Conservation (phyloP, 2,797 vertebrate species). For the Cossypha heuglini region DNA sequence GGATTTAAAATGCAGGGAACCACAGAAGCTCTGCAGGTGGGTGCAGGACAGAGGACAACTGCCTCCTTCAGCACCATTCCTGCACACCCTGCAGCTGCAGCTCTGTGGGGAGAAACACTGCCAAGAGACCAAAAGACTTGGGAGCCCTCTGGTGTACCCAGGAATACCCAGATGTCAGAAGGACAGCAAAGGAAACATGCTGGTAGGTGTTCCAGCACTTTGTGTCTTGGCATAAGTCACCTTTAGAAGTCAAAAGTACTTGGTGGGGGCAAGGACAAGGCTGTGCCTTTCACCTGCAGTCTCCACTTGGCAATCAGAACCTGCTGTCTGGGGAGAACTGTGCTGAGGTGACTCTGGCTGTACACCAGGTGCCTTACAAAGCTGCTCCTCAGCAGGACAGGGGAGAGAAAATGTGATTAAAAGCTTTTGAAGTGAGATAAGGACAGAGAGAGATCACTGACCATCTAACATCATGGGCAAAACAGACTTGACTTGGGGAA, state of each 20-base stretch:
- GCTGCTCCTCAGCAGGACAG: neutral
- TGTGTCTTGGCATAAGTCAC: accelerated
- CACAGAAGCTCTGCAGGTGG: neutral
- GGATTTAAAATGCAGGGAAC: neutral
- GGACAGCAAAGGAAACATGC: neutral
- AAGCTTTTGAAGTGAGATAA: neutral
- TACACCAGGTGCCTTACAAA: neutral
- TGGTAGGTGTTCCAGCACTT: neutral
- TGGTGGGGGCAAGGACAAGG: neutral
- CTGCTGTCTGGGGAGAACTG: neutral
- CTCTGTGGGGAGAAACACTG: accelerated
- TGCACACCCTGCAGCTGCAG: neutral
- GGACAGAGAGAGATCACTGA: neutral
- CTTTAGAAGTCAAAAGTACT: neutral
- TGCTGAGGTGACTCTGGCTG: neutral
- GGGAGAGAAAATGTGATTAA: neutral
- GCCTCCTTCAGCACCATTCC: neutral
- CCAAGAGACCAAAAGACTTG: neutral
- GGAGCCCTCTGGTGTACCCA: neutral
- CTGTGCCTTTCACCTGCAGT: neutral
- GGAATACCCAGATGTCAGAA: neutral
- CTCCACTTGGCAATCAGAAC: neutral
- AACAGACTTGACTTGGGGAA: neutral
- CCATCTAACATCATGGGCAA: accelerated
- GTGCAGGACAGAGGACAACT: neutral